phyloP scores from a whole-genome alignment of 2,113 vertebrate species.

The Peromyscus polionotus region DNA sequence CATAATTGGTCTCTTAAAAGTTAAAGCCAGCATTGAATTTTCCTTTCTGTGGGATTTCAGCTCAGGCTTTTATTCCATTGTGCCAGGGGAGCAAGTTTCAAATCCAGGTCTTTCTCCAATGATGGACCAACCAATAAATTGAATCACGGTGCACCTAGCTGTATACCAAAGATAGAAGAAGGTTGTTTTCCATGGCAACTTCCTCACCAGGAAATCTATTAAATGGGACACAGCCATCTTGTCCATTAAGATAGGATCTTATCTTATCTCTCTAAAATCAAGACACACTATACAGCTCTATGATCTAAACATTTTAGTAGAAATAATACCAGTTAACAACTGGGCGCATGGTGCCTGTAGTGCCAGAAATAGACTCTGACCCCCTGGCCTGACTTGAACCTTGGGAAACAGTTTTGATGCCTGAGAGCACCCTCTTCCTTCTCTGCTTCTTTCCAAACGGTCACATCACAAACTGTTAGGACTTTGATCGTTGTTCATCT shows the following conservation, averaged over 20 bases:
- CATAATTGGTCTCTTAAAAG: not conserved
- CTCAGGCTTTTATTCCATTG: not conserved
- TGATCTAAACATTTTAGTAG: conserved; percentile 5
- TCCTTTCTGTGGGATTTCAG: not conserved
- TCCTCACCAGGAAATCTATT: conserved; percentile 1
- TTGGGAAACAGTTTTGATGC: not conserved
- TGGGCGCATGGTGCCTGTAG: not conserved
- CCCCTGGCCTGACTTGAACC: not conserved
- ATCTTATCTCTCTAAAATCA: conserved; percentile 28
- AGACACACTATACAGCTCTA: not conserved
- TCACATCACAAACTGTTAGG: not conserved
- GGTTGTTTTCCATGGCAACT: not conserved
- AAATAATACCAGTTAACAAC: not conserved
- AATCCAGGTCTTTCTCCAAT: not conserved
- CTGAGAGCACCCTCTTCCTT: not conserved
- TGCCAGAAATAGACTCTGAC: not conserved
- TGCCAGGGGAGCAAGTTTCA: not conserved
- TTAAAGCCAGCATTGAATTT: not conserved
- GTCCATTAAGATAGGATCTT: not conserved
- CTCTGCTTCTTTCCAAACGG: not conserved
- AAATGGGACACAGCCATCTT: not conserved
- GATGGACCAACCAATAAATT: not conserved
- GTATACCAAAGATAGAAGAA: not conserved
- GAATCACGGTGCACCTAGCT: not conserved
- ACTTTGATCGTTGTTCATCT: not conserved